phyloP scores from a whole-genome alignment of 1,140 invertebrate species.

The Akabosia matsudoensis region DNA sequence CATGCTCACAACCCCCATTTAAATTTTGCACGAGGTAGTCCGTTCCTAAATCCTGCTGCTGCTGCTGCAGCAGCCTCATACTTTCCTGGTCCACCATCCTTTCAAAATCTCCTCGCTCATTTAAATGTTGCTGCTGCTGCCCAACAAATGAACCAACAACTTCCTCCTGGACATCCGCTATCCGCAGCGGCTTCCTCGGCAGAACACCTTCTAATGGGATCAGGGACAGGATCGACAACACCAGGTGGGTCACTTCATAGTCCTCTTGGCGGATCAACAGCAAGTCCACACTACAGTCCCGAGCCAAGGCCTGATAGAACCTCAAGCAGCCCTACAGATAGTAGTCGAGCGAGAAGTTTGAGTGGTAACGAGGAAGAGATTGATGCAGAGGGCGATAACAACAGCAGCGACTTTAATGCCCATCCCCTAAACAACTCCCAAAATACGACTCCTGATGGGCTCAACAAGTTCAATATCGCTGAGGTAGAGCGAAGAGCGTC shows the following conservation, averaged over 20 bases:
- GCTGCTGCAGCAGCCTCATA: slow-evolving; percentile 49
- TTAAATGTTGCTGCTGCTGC: slow-evolving; percentile 53
- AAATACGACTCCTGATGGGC: slow-evolving; percentile 18
- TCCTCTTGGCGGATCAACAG: slow-evolving; percentile 34
- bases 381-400: slow-evolving; percentile 17
- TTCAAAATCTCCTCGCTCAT: slow-evolving; percentile 78
- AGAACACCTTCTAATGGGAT: slow-evolving; percentile 47
- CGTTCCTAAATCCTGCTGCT: slow-evolving; percentile 37
- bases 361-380: slow-evolving; percentile 3
- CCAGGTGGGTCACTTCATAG: slow-evolving; percentile 32
- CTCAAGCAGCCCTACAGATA: not conserved
- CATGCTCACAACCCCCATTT: slow-evolving; percentile 48
- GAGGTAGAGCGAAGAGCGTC: slow-evolving; percentile 75
- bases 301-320: not conserved
- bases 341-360: slow-evolving; percentile 27
- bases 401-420: slow-evolving; percentile 18
- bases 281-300: slow-evolving; percentile 33
- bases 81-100: slow-evolving; percentile 57
- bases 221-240: slow-evolving; percentile 44
- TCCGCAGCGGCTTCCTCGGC: slow-evolving; percentile 51
- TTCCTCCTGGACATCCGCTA: slow-evolving; percentile 55
- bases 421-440: slow-evolving; percentile 10
- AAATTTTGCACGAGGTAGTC: slow-evolving; percentile 47
- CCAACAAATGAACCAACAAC: slow-evolving; percentile 48
- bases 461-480: slow-evolving; percentile 34